phyloP scores from a whole-genome alignment of 2,888 invertebrate species.

The Dasypolia templi region DNA sequence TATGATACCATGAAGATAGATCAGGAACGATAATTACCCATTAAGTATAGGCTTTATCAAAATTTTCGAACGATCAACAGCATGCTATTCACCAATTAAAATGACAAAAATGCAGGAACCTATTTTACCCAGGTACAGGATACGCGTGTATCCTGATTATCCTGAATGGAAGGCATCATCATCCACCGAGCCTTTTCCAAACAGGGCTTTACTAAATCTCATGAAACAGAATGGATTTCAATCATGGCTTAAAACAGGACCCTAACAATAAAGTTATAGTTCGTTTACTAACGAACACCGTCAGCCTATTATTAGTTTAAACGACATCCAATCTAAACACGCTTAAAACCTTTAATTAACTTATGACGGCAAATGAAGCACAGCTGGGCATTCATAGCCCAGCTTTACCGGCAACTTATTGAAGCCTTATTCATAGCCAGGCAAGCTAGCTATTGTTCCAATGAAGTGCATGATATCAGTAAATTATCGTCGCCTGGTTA shows the following conservation, averaged over 20 bases:
- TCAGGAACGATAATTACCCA: neutral
- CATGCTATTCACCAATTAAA: neutral
- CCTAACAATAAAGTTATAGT: neutral
- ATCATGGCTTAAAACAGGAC: neutral
- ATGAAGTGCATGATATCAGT: conserved; percentile 42
- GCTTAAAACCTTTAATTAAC: conserved; percentile 5
- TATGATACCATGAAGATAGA: neutral
- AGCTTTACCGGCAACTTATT: neutral
- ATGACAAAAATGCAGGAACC: too few relatives aligned
- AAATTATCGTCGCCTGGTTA: conserved; percentile 17
- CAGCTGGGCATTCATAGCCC: neutral
- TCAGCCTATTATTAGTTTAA: conserved; percentile 2
- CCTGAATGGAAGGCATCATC: neutral
- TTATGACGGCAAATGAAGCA: neutral
- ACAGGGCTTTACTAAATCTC: neutral
- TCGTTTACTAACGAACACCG: neutral
- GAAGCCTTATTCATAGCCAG: neutral
- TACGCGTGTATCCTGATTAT: neutral
- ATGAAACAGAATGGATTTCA: neutral
- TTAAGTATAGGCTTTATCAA: too few relatives aligned
- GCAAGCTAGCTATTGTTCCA: conserved; percentile 20
- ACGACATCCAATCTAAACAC: neutral
- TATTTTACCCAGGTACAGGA: neutral
- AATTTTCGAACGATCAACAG: neutral
- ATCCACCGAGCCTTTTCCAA: neutral